Conservation (phyloP, 2,888 invertebrate genomes). For the Hydraecia micacea region DNA sequence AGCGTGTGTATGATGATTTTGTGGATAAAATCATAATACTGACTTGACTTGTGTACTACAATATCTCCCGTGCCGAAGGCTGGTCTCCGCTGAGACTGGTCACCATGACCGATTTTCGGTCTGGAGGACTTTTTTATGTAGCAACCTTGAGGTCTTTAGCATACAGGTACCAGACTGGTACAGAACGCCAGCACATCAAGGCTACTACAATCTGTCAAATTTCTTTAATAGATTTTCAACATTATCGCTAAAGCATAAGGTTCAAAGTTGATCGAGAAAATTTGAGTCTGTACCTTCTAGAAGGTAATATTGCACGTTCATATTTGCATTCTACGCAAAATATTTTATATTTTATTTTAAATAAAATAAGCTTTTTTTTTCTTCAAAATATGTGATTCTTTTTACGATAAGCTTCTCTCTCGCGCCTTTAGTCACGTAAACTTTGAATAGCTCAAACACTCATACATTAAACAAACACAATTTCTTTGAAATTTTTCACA, state of each 20-base stretch:
- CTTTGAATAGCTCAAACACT: constrained; percentile 33
- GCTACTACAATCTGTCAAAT: too few relatives aligned
- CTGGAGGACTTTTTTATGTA: neutral
- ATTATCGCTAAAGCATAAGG: too few relatives aligned
- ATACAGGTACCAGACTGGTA: neutral
- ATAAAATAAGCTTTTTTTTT: neutral
- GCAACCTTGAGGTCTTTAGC: neutral
- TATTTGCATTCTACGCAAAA: neutral
- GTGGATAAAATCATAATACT: neutral
- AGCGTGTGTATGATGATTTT: neutral
- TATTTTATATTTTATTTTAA: neutral
- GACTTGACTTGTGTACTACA: neutral
- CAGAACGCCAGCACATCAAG: too few relatives aligned
- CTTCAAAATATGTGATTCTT: neutral
- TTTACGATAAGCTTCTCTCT: constrained; percentile 7
- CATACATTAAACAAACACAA: constrained; percentile 17
- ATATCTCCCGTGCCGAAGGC: neutral
- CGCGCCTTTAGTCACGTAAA: constrained; percentile 42
- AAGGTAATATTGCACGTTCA: neutral
- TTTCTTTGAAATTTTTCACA: neutral
- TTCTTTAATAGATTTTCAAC: too few relatives aligned
- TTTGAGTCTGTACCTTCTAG: neutral
- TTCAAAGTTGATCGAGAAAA: too few relatives aligned
- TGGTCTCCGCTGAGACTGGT: neutral
- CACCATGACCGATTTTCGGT: neutral